A percentile compares a stretch with the other conserved stretches of the same genome.
phyloP scores from a whole-genome alignment of 2,113 vertebrate species.

The Nibea albiflora region DNA sequence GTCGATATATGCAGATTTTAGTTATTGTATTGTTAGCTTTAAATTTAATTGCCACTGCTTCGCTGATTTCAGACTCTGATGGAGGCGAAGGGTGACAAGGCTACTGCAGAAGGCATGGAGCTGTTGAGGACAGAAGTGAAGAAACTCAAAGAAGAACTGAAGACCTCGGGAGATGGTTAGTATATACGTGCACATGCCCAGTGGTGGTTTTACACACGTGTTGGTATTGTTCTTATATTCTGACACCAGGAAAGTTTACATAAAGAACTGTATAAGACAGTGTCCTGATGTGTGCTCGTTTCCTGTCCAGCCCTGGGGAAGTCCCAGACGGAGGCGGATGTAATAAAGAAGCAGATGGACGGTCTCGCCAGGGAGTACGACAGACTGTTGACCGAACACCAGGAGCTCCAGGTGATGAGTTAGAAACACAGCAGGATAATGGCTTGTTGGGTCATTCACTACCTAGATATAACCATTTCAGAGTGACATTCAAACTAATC shows the following conservation, averaged over 20 bases:
- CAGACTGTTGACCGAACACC: conserved; percentile 87
- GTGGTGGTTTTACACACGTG: neutral
- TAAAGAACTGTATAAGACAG: neutral
- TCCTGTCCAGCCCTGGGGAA: conserved; percentile 86
- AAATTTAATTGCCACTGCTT: no score
- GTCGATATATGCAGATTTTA: neutral
- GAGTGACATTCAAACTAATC: neutral
- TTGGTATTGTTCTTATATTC: neutral
- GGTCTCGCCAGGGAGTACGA: conserved; percentile 90
- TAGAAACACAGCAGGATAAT: neutral
- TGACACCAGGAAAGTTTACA: neutral
- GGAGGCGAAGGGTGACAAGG: conserved; percentile 72
- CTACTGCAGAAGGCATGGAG: conserved; percentile 76
- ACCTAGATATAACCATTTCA: neutral
- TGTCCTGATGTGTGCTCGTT: conserved; percentile 28
- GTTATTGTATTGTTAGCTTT: neutral
- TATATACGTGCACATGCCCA: neutral
- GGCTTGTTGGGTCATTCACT: neutral
- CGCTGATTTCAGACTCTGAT: conserved; percentile 82
- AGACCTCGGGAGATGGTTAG: conserved; percentile 85
- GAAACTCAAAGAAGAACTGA: conserved; percentile 86
- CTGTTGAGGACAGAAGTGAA: conserved; percentile 85
- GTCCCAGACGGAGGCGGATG: conserved; percentile 83
- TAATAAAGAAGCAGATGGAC: conserved; percentile 87
- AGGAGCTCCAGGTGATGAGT: conserved; percentile 87